A percentile compares a stretch with the other conserved stretches of the same genome.
Evolutionary conservation across 92 coral and sea anemone genomes (phyloP).

Genomic region (Virgularia gustaviana): DNA sequence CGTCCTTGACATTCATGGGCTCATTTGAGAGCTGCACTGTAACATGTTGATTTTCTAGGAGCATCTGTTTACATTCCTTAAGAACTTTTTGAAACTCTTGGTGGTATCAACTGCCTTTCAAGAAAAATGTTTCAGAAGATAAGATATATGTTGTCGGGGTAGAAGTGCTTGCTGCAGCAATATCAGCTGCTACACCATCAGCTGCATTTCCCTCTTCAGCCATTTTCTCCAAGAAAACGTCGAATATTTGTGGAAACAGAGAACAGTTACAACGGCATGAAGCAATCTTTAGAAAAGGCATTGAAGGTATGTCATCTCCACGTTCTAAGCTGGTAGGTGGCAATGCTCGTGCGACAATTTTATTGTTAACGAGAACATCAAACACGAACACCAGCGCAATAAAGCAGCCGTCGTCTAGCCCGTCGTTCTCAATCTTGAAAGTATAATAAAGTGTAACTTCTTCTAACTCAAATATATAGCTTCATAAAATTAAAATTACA

Average conservation of each 20-base stretch:
- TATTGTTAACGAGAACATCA: not conserved
- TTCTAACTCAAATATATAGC: not conserved
- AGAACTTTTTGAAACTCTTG: not conserved
- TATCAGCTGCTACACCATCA: too few relatives aligned
- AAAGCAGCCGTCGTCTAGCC: too few relatives aligned
- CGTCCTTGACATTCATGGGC: slow-evolving; percentile 20
- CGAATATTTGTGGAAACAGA: not conserved
- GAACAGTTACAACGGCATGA: slow-evolving; percentile 1
- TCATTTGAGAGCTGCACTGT: not conserved
- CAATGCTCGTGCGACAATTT: not conserved
- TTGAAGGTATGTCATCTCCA: not conserved
- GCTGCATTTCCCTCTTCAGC: not conserved
- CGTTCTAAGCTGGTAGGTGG: not conserved
- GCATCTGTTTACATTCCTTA: not conserved
- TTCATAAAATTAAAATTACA: not conserved
- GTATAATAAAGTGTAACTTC: not conserved
- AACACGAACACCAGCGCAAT: not conserved
- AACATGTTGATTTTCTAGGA: not conserved
- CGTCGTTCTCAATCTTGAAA: slow-evolving; percentile 2
- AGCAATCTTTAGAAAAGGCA: not conserved
- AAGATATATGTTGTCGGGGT: not conserved
- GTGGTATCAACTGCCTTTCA: not conserved
- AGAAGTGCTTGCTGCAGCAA: not conserved
- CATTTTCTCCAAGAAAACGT: slow-evolving; percentile 3
- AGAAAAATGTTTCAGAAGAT: not conserved